phyloP scores from a whole-genome alignment of 2,113 vertebrate species.

The Silurus asotus region DNA sequence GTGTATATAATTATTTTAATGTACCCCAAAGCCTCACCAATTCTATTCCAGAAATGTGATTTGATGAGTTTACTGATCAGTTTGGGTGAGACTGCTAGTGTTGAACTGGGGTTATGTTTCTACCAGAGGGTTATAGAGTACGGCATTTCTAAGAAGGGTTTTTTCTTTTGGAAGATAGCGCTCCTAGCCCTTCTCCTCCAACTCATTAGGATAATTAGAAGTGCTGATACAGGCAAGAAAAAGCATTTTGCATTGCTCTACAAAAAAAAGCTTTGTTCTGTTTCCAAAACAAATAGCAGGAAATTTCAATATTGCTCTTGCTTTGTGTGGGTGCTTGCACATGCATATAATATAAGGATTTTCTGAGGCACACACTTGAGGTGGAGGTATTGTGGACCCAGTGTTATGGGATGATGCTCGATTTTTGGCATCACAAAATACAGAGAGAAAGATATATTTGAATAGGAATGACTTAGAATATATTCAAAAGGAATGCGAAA shows the following conservation, averaged over 20 bases:
- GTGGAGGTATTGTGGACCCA: slow-evolving; percentile 58
- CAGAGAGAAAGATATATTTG: slow-evolving; percentile 1
- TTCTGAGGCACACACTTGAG: slow-evolving; percentile 60
- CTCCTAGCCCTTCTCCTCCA: slow-evolving; percentile 61
- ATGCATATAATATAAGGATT: slow-evolving; percentile 43
- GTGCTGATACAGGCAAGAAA: slow-evolving; percentile 75
- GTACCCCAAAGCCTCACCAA: background rate
- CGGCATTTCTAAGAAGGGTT: slow-evolving; percentile 49
- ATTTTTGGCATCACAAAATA: slow-evolving; percentile 31
- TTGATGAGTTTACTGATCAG: background rate
- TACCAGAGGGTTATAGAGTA: slow-evolving; percentile 23
- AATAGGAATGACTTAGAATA: background rate
- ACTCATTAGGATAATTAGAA: slow-evolving; percentile 74
- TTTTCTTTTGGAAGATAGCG: slow-evolving; percentile 52
- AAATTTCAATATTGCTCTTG: slow-evolving; percentile 72
- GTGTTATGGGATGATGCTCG: slow-evolving; percentile 35
- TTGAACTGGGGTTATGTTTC: background rate
- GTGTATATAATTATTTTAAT: background rate
- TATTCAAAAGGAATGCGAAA: background rate
- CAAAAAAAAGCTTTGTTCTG: slow-evolving; percentile 73
- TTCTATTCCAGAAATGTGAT: background rate
- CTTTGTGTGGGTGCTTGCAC: slow-evolving; percentile 38
- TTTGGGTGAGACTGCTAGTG: background rate
- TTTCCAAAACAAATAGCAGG: slow-evolving; percentile 75
- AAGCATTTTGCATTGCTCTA: slow-evolving; percentile 70